Base-by-base conservation (phyloP, 2,888 invertebrate genomes). In the Drosophila pseudotakahashii region DNA sequence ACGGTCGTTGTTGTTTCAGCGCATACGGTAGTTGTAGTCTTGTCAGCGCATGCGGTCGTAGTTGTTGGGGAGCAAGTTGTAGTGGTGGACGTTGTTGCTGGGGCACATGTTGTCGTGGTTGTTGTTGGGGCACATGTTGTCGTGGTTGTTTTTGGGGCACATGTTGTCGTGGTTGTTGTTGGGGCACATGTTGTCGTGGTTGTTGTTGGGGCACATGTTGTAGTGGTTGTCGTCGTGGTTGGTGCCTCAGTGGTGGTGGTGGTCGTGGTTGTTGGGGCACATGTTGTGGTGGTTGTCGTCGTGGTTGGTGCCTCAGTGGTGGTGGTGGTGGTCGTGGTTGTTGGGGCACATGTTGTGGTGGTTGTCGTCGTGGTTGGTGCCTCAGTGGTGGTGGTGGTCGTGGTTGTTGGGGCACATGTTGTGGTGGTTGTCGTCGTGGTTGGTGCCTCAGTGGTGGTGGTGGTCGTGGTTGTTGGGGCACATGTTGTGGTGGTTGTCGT, bases 291-390 rank as follows among this genome's bases (percentile, higher is more conserved):
- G n/a, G n/a, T n/a, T n/a, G n/a, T n/a, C n/a, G n/a, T n/a, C n/a
- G n/a, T n/a, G n/a, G n/a, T n/a, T n/a, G n/a, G n/a, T n/a, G n/a
- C n/a, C n/a, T n/a, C n/a, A n/a, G n/a, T n/a, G 0, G 48, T 48
- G 3, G 48, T 11, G 1, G n/a, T 9, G 0, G 68, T 58, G 0
- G 72, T 68, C 0, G 45, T 14, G 0, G 41, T 41, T 2, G 19
- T 73, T n/a, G n/a, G n/a, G n/a, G n/a, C n/a, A n/a, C n/a, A n/a
- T 0, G 48, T 42, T 0, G 72, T 62, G 0, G 71, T 51, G 0
- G 57, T 23, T 0, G 67, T 13, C 0, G 19, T 14, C 0, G 47
- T 45, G 0, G 44, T 47, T 14, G n/a, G n/a, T n/a, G n/a, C n/a
- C n/a, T n/a, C n/a, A n/a, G 48, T 48, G 0, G 48, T 48, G 2